These are phyloP conservation scores for Masnerella sp. DNA, from an alignment of 2,888 invertebrate species.

Conservation along the genomic window DNA sequence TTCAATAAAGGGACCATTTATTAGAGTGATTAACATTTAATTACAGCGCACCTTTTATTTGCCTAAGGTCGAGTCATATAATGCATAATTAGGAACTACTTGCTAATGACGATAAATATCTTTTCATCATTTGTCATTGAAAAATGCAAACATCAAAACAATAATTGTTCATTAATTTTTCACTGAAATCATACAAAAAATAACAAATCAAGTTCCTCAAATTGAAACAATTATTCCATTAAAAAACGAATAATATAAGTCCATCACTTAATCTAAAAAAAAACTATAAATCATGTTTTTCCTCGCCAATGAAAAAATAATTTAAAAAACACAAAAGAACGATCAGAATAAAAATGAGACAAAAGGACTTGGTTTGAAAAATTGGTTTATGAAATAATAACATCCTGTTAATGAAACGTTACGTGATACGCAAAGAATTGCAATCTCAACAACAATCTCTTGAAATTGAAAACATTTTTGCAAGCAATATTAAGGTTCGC, in stretches of 20 bases:
- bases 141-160: background rate
- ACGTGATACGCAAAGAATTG: constrained; percentile 6
- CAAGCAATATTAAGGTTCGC: constrained; percentile 15
- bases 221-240: too few species aligned
- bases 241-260: too few species aligned
- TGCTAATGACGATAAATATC: constrained; percentile 17
- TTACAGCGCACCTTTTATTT: constrained; percentile 17
- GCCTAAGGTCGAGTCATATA: constrained; percentile 24
- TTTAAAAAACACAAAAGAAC: background rate
- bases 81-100: constrained; percentile 15
- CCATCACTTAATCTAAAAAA: too few species aligned
- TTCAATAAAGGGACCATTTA: constrained; percentile 20
- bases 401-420: constrained; percentile 29
- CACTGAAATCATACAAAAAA: too few species aligned
- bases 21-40: constrained; percentile 33
- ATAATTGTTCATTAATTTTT: background rate
- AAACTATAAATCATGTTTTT: too few species aligned
- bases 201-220: too few species aligned
- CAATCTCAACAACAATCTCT: constrained; percentile 21
- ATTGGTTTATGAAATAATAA: constrained; percentile 27
- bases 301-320: constrained; percentile 7
- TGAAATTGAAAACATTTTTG: constrained; percentile 23
- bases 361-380: background rate
- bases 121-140: constrained; percentile 10
- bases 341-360: background rate